phyloP scores from a whole-genome alignment of 2,888 invertebrate species.

The Idaea biselata region DNA sequence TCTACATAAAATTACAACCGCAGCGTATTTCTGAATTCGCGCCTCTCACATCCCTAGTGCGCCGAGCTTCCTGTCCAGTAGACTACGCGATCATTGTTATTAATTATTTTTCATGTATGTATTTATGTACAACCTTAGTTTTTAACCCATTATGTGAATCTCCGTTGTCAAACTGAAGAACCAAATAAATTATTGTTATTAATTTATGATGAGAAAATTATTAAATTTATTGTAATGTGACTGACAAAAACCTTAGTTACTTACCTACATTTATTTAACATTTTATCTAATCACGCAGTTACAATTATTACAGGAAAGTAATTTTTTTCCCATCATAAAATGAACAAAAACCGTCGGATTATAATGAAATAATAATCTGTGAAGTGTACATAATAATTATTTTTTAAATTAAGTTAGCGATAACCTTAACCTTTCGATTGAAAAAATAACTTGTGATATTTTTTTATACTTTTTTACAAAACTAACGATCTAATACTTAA shows the following conservation, averaged over 20 bases:
- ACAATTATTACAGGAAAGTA: not conserved
- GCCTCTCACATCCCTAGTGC: too few relatives aligned
- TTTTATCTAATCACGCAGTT: not conserved
- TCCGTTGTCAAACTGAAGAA: not conserved
- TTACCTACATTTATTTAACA: not conserved
- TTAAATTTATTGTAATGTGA: not conserved
- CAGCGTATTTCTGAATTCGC: too few relatives aligned
- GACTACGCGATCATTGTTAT: too few relatives aligned
- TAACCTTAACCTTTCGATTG: conserved; percentile 22
- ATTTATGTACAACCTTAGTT: not conserved
- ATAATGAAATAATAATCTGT: conserved; percentile 9
- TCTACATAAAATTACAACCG: too few relatives aligned
- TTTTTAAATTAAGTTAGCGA: conserved; percentile 18
- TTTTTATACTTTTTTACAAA: conserved; percentile 48
- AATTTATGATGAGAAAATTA: not conserved
- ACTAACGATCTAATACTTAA: conserved; percentile 35
- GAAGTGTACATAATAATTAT: conserved; percentile 30
- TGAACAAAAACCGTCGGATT: not conserved
- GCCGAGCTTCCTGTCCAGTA: too few relatives aligned
- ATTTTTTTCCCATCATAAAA: not conserved
- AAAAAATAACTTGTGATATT: conserved; percentile 32
- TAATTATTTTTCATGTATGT: too few relatives aligned
- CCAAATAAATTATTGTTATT: not conserved
- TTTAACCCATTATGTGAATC: not conserved
- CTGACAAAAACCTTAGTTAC: not conserved